Conservation (phyloP, 2,797 vertebrate species). For the Chaenodraco wilsoni region DNA sequence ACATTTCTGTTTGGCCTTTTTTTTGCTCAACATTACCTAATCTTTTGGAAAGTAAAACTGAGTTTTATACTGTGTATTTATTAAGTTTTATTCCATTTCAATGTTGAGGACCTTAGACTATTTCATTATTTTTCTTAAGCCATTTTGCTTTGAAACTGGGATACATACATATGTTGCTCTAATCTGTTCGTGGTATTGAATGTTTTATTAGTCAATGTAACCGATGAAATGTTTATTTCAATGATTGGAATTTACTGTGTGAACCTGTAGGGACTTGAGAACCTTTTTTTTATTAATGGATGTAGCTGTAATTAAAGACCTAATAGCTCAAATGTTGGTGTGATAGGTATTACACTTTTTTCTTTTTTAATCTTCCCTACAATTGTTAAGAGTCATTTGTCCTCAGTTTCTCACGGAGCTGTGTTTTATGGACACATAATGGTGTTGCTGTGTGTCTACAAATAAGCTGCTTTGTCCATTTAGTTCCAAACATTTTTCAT, state of each 20-base stretch:
- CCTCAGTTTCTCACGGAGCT: background rate
- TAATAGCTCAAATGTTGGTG: constrained; percentile 27
- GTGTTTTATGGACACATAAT: background rate
- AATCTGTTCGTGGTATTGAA: constrained; percentile 12
- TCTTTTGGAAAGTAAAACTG: constrained; percentile 26
- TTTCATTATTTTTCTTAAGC: constrained; percentile 18
- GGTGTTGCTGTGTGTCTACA: background rate
- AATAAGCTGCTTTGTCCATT: background rate
- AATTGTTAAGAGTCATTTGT: background rate
- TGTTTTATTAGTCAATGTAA: background rate
- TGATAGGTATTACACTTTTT: background rate
- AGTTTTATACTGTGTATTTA: constrained; percentile 75
- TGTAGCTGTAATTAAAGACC: constrained; percentile 57
- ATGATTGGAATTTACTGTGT: constrained; percentile 21
- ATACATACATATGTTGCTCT: background rate
- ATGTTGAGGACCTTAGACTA: constrained; percentile 15
- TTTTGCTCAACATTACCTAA: constrained; percentile 24
- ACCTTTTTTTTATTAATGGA: constrained; percentile 33
- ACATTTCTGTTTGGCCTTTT: constrained; percentile 26
- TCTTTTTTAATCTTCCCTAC: background rate
- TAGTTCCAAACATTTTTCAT: no score
- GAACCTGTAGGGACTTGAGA: background rate
- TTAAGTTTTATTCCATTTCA: constrained; percentile 63
- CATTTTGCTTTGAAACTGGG: constrained; percentile 17
- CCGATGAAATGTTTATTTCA: constrained; percentile 40